Conservation (phyloP, 92 coral and sea anemone genomes). For the Phenganax subtilis region DNA sequence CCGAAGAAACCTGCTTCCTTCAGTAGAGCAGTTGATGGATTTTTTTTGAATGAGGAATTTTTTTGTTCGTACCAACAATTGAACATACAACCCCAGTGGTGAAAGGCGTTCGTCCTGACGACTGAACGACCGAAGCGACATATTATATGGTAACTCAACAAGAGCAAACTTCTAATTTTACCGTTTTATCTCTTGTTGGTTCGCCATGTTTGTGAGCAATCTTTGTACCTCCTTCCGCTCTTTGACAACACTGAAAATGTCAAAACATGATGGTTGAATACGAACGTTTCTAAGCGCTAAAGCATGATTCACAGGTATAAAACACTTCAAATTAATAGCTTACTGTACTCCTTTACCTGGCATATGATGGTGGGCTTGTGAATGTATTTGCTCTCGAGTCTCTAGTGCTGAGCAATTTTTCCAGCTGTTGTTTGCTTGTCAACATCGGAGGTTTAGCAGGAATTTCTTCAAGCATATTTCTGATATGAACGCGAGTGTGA, state of each 20-base stretch:
- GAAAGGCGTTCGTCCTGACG: too few species aligned
- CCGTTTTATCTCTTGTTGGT: constrained; percentile 21
- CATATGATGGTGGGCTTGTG: background rate
- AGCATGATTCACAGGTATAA: too few species aligned
- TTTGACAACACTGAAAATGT: background rate
- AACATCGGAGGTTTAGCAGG: constrained; percentile 80
- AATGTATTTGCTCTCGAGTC: constrained; percentile 12
- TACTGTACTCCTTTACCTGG: background rate
- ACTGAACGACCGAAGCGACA: too few species aligned
- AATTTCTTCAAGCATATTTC: constrained; percentile 61
- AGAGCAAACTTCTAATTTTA: background rate
- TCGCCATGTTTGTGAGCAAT: background rate
- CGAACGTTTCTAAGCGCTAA: too few species aligned
- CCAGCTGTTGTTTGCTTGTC: constrained; percentile 61
- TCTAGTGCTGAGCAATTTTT: constrained; percentile 43
- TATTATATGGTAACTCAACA: background rate
- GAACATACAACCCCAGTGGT: too few species aligned
- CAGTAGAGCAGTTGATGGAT: too few species aligned
- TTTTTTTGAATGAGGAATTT: too few species aligned
- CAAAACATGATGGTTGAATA: too few species aligned
- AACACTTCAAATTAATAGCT: background rate
- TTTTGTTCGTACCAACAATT: too few species aligned
- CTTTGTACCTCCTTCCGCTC: constrained; percentile 14
- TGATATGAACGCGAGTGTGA: constrained; percentile 58
- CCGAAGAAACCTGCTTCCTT: too few species aligned